These are phyloP conservation scores for Agrotis exclamationis DNA, from an alignment of 2,888 invertebrate species.

Conservation along the genomic window DNA sequence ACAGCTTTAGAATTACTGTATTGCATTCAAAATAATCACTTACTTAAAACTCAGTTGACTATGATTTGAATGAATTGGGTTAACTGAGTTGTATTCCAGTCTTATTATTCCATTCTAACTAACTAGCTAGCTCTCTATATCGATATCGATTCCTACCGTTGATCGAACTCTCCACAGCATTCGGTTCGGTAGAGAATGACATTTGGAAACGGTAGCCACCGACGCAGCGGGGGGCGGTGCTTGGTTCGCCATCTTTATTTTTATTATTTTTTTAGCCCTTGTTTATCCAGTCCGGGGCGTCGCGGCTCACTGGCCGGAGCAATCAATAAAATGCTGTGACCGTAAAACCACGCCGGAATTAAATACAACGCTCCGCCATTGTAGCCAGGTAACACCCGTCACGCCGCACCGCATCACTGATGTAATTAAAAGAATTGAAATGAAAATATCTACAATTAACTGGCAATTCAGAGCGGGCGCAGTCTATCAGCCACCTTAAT, in stretches of 20 bases:
- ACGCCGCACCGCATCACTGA: conserved; percentile 68
- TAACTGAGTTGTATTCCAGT: background rate
- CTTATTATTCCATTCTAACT: background rate
- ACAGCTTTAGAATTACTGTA: too few species aligned
- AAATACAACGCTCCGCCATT: conserved; percentile 79
- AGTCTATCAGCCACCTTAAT: conserved; percentile 63
- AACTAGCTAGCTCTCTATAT: conserved; percentile 12
- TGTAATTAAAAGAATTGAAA: conserved; percentile 77
- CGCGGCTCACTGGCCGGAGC: conserved; percentile 85
- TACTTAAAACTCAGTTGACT: background rate
- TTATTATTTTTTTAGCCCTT: conserved; percentile 86
- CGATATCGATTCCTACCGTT: conserved; percentile 63
- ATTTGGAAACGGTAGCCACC: conserved; percentile 88
- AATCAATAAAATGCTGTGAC: conserved; percentile 89
- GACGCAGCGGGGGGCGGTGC: conserved; percentile 88
- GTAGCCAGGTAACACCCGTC: conserved; percentile 73
- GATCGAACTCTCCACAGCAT: conserved; percentile 56
- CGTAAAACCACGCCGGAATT: conserved; percentile 86
- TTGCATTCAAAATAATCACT: too few species aligned
- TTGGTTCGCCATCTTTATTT: conserved; percentile 86
- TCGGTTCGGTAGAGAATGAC: conserved; percentile 83
- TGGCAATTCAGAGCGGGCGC: conserved; percentile 55
- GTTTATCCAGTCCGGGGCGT: conserved; percentile 88
- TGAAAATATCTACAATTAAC: conserved; percentile 61
- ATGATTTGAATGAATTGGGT: background rate